Evolutionary conservation across 2,113 vertebrate species (phyloP).

Genomic region (Plecturocebus donacophilus): DNA sequence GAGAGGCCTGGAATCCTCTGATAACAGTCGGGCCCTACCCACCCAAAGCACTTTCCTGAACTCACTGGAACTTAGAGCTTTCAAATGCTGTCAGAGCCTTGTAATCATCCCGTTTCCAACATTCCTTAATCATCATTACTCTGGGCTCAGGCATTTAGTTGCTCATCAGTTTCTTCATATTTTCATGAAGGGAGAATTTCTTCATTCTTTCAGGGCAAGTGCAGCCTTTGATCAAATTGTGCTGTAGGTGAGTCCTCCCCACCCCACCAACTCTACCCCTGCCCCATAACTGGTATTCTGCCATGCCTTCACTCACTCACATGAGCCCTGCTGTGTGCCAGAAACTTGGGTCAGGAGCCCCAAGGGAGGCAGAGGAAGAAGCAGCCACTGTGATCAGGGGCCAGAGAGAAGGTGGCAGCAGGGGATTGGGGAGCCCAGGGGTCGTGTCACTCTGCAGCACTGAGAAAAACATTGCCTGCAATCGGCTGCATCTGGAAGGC

Average conservation of each 20-base stretch:
- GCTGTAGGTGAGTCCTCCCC: background rate
- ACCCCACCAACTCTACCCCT: background rate
- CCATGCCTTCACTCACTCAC: background rate
- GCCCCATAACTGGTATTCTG: background rate
- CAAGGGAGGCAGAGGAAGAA: background rate
- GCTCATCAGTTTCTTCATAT: slow-evolving; percentile 66
- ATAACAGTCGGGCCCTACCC: slow-evolving; percentile 38
- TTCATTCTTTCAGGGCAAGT: slow-evolving; percentile 6
- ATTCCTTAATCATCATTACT: slow-evolving; percentile 66
- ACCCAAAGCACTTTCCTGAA: background rate
- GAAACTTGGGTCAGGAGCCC: background rate
- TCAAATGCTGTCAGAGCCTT: background rate
- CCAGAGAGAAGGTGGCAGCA: background rate
- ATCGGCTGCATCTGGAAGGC: background rate
- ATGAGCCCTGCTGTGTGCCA: background rate
- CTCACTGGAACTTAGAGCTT: background rate
- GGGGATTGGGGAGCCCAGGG: background rate
- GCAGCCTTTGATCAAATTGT: background rate
- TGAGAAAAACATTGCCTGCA: background rate
- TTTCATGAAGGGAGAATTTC: slow-evolving; percentile 49
- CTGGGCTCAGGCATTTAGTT: slow-evolving; percentile 37
- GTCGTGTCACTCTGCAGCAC: background rate
- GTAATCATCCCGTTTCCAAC: slow-evolving; percentile 35
- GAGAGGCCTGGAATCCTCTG: slow-evolving; percentile 56
- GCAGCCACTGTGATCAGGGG: background rate